phyloP scores from a whole-genome alignment of 2,888 invertebrate species.

The Euzophera pinguis region DNA sequence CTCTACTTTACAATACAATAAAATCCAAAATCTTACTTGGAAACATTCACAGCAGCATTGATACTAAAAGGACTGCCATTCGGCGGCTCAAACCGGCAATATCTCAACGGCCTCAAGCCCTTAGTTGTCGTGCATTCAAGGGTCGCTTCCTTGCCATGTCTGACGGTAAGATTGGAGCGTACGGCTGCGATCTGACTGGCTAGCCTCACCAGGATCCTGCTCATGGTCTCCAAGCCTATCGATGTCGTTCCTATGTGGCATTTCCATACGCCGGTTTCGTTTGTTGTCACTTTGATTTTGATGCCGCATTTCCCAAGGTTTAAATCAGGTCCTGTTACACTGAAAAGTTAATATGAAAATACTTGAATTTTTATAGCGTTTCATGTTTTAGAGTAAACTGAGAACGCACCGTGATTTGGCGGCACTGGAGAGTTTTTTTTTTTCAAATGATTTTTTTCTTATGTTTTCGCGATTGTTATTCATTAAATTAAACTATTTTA shows the following conservation, averaged over 20 bases:
- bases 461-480: too few relatives aligned
- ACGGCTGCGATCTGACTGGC: conserved; percentile 59
- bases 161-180: conserved; percentile 40
- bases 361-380: too few relatives aligned
- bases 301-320: conserved; percentile 60
- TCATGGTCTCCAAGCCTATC: conserved; percentile 49
- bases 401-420: too few relatives aligned
- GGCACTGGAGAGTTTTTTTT: too few relatives aligned
- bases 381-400: too few relatives aligned
- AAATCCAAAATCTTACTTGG: conserved; percentile 45
- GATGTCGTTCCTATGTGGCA: conserved; percentile 65
- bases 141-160: conserved; percentile 50
- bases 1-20: too few relatives aligned
- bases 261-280: conserved; percentile 65
- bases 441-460: too few relatives aligned
- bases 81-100: conserved; percentile 74
- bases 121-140: conserved; percentile 61
- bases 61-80: conserved; percentile 65
- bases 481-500: too few relatives aligned
- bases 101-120: conserved; percentile 51
- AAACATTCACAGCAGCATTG: conserved; percentile 47
- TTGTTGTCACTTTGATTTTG: conserved; percentile 39
- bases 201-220: conserved; percentile 50
- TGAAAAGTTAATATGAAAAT: conserved; percentile 24
- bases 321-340: conserved; percentile 54